Evolutionary conservation across 2,113 vertebrate species (phyloP).

Genomic region (Syngnathus typhle): DNA sequence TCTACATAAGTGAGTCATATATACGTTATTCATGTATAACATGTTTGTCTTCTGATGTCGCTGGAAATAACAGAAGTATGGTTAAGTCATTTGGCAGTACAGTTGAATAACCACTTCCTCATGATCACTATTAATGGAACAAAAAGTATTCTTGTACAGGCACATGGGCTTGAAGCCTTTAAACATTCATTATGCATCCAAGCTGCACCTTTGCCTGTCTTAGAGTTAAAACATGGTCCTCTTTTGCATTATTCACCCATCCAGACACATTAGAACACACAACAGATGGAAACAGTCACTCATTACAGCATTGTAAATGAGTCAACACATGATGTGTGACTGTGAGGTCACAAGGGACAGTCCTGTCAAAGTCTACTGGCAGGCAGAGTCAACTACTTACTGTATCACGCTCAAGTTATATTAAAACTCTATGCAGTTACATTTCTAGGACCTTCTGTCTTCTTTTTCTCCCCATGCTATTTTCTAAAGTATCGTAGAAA

Average conservation of each 20-base stretch:
- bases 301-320: background rate
- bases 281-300: background rate
- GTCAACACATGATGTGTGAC: no score
- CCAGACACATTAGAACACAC: background rate
- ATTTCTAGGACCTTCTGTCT: no score
- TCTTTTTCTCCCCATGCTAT: no score
- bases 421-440: no score
- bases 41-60: background rate
- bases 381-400: no score
- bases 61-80: background rate
- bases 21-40: no score
- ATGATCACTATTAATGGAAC: background rate
- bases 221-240: constrained; percentile 34
- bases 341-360: no score
- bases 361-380: no score
- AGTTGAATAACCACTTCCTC: background rate
- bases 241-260: no score
- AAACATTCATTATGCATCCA: constrained; percentile 31
- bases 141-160: constrained; percentile 1
- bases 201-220: constrained; percentile 24
- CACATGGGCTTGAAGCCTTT: constrained; percentile 18
- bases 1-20: background rate
- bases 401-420: no score
- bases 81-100: background rate
- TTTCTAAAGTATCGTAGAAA: no score